Conservation (phyloP, 2,113 vertebrate genomes). For the Xenopus borealis region DNA sequence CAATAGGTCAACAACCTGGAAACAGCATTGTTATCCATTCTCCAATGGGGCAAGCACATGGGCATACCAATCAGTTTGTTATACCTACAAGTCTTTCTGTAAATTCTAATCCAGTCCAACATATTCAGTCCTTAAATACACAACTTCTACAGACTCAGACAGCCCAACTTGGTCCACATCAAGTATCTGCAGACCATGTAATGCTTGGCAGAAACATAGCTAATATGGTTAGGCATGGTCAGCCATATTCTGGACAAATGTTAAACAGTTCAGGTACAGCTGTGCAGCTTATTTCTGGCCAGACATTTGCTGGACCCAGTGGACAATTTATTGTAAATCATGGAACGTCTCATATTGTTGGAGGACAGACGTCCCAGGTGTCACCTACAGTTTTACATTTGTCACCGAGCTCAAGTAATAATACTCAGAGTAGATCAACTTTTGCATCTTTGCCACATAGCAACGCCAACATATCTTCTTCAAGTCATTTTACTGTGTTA, state of each 20-base stretch:
- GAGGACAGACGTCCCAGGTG: constrained; percentile 73
- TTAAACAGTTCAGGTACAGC: constrained; percentile 80
- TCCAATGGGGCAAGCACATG: constrained; percentile 78
- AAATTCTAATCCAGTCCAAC: constrained; percentile 78
- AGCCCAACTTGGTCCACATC: constrained; percentile 68
- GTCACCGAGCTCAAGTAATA: constrained; percentile 68
- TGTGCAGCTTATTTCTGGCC: constrained; percentile 85
- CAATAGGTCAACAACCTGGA: constrained; percentile 66
- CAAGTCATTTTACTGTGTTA: constrained; percentile 74
- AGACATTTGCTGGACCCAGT: constrained; percentile 77
- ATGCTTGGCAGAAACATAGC: constrained; percentile 72
- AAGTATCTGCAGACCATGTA: constrained; percentile 70
- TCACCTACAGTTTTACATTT: constrained; percentile 75
- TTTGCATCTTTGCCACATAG: constrained; percentile 62
- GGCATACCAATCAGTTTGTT: constrained; percentile 83
- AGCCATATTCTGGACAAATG: constrained; percentile 78
- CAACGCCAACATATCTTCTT: constrained; percentile 65
- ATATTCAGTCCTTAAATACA: constrained; percentile 80
- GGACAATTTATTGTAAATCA: constrained; percentile 90
- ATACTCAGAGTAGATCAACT: constrained; percentile 70
- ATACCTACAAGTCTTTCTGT: constrained; percentile 83
- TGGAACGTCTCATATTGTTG: constrained; percentile 67
- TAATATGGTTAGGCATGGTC: constrained; percentile 72
- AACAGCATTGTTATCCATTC: constrained; percentile 79
- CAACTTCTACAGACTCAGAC: constrained; percentile 76